Conservation (phyloP, 2,797 vertebrate species). For the Trematomus bernacchii region DNA sequence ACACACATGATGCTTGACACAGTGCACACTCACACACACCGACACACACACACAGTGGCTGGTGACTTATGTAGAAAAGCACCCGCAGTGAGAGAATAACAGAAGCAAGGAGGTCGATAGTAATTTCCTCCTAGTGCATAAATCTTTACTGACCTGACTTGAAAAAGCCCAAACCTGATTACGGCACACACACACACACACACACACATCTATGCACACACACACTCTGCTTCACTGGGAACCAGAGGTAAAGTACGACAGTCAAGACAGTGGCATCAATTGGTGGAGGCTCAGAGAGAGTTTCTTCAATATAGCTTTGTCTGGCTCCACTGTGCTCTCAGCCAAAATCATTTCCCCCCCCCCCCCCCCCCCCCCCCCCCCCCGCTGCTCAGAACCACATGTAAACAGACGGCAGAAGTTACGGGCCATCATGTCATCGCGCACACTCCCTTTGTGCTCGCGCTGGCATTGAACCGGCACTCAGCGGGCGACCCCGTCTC, state of each 20-base stretch:
- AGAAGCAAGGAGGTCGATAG: conserved; percentile 61
- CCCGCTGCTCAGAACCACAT: conserved; percentile 57
- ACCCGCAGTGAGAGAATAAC: conserved; percentile 35
- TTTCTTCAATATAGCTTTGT: conserved; percentile 64
- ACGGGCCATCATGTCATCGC: conserved; percentile 28
- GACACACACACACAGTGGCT: background rate
- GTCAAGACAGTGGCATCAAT: conserved; percentile 56
- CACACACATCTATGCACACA: conserved; percentile 18
- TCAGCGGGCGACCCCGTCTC: conserved; percentile 71
- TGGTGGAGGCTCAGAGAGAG: conserved; percentile 38
- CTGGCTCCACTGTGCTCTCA: conserved; percentile 50
- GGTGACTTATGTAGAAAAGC: conserved; percentile 41
- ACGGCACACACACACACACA: conserved; percentile 25
- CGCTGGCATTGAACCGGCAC: conserved; percentile 68
- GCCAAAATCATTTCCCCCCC: conserved; percentile 73
- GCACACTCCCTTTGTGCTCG: conserved; percentile 69
- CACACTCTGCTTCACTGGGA: background rate
- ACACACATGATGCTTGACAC: conserved; percentile 1
- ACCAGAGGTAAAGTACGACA: conserved; percentile 15
- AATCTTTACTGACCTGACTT: conserved; percentile 60
- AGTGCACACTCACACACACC: background rate
- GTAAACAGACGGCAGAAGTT: conserved; percentile 67
- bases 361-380: conserved; percentile 59
- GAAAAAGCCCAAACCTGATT: conserved; percentile 55
- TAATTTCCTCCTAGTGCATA: conserved; percentile 65